Conservation (phyloP, 2,113 vertebrate species). For the Spilogale gracilis region DNA sequence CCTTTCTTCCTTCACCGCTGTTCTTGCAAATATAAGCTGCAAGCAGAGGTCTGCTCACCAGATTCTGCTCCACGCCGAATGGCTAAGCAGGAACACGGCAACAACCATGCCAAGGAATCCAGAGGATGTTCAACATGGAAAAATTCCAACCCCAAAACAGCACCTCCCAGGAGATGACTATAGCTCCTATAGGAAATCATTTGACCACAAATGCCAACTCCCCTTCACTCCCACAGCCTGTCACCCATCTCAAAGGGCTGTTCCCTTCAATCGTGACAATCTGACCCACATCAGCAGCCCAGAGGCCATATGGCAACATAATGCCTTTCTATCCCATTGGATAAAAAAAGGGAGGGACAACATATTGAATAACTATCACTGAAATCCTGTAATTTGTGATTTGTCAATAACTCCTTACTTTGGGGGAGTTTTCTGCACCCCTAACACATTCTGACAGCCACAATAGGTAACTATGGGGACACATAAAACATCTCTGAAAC, state of each 20-base stretch:
- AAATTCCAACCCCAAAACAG: conserved; percentile 70
- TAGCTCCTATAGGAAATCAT: conserved; percentile 66
- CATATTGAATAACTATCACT: conserved; percentile 49
- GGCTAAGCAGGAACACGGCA: conserved; percentile 22
- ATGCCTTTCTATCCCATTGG: conserved; percentile 41
- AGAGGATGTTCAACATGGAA: conserved; percentile 68
- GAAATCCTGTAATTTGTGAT: conserved; percentile 73
- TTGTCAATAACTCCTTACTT: conserved; percentile 71
- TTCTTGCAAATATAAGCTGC: background rate
- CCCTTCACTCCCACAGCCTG: conserved; percentile 77
- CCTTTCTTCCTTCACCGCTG: background rate
- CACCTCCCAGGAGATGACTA: conserved; percentile 81
- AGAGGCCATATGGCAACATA: conserved; percentile 72
- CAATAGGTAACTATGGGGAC: conserved; percentile 1
- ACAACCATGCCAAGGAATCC: conserved; percentile 51
- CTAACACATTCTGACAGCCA: conserved; percentile 34
- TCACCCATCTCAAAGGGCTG: conserved; percentile 70
- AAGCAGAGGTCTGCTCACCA: background rate
- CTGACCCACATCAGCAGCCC: conserved; percentile 75
- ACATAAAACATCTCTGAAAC: conserved; percentile 36
- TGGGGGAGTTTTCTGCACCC: conserved; percentile 13
- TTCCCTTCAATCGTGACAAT: conserved; percentile 67
- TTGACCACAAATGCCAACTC: conserved; percentile 81
- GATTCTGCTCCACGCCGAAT: background rate
- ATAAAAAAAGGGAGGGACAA: conserved; percentile 68